Base-by-base conservation (phyloP, 2,113 vertebrate genomes). In the Heterotis niloticus region DNA sequence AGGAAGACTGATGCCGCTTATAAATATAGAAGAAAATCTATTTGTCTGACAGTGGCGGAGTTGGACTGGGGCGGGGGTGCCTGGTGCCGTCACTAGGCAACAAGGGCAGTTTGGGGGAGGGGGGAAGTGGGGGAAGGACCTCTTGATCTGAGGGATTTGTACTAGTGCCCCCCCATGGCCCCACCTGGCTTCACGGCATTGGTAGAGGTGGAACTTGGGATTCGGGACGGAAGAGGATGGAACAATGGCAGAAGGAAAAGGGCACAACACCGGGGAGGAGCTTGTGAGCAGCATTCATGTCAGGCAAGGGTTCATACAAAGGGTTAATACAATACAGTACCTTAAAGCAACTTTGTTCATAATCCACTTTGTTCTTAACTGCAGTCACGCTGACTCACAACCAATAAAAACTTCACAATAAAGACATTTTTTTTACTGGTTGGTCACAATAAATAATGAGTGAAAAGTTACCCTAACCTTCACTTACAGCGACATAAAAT, bases 1-100 rank as follows among this genome's bases (percentile, higher is more conserved):
- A 94, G 92, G 91, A 94, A 96, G 94, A 95, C 92, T 94, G 93
- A 95, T 95, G 94, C 92, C 84, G 87, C 92, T 91, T 95, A 96
- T 96, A 96, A 96, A 97, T 95, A 94, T 92, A 92, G 91, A 88
- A 90, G 85, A 89, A 94, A 94, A 96, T 95, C 95, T 95, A 95
- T 96, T 94, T 93, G 90, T 92, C 92, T 90, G 92, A 89, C 91
- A 89, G 85, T 85, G 85, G 87, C 83, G 88, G 92, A 90, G 90
- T 88, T 89, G 89, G 91, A 78, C 83, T 10, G 88, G 92, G 88
- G 90, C 88, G 88, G 78, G 83, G 88, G 84, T 84, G 84, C 87
- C 79, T 64, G 79, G 72, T 81, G 76, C 85, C 88, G 89, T 82
- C 89, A 87, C 88, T 86, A 78, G 89, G 90, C 91, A 88, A 91